Evolutionary conservation across 2,113 vertebrate species (phyloP).

Genomic region (Leptocoma aspasia): DNA sequence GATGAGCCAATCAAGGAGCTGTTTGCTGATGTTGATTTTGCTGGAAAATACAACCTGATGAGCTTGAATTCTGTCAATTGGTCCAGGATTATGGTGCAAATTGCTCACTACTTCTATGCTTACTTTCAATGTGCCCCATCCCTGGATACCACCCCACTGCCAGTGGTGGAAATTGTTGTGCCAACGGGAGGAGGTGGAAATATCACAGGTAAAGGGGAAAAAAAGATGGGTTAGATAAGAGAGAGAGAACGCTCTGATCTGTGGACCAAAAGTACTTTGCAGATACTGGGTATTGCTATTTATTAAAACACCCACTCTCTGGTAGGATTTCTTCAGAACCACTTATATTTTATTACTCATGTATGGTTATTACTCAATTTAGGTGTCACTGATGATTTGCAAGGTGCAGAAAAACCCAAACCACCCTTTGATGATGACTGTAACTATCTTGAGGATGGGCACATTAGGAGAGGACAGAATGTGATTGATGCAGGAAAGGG

Average conservation of each 20-base stretch:
- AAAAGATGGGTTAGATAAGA: constrained; percentile 7
- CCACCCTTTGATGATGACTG: neutral
- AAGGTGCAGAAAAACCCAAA: constrained; percentile 23
- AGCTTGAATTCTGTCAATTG: constrained; percentile 94
- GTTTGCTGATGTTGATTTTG: constrained; percentile 81
- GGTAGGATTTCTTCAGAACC: constrained; percentile 53
- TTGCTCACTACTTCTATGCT: constrained; percentile 86
- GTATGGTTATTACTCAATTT: constrained; percentile 15
- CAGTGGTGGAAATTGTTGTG: constrained; percentile 86
- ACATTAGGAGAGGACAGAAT: neutral
- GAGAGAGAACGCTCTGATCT: constrained; percentile 4
- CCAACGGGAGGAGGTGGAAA: constrained; percentile 92
- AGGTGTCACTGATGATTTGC: neutral
- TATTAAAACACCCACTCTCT: constrained; percentile 57
- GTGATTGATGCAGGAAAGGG: neutral
- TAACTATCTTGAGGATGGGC: neutral
- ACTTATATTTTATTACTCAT: constrained; percentile 49
- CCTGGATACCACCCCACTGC: constrained; percentile 42
- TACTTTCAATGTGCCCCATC: constrained; percentile 77
- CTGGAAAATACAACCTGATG: constrained; percentile 78
- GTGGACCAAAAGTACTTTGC: neutral
- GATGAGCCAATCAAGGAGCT: constrained; percentile 82
- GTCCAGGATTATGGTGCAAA: constrained; percentile 89
- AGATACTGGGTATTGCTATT: constrained; percentile 14
- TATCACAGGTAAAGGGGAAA: constrained; percentile 77